Evolutionary conservation across 1,140 invertebrate genomes (phyloP).

Genomic region (Macrosteles quadrilineatus): DNA sequence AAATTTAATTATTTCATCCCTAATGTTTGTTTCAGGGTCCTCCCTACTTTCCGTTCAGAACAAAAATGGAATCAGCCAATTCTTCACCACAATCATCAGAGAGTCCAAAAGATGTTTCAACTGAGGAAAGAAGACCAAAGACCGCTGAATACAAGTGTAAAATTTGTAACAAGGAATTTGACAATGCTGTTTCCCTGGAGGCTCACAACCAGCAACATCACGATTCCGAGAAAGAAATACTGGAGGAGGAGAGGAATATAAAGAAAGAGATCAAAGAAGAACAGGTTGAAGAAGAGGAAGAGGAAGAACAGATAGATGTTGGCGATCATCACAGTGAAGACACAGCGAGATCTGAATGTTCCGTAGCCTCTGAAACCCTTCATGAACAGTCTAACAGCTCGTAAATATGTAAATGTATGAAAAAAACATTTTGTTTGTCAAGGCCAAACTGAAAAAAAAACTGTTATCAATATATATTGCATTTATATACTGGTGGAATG

Average conservation of each 20-base stretch:
- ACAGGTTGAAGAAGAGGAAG: conserved; percentile 17
- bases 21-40: neutral
- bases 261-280: conserved; percentile 32
- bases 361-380: neutral
- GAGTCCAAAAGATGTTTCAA: neutral
- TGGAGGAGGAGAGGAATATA: neutral
- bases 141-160: neutral
- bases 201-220: conserved; percentile 6
- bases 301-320: conserved; percentile 33
- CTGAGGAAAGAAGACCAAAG: neutral
- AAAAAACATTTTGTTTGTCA: neutral
- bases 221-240: neutral
- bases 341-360: neutral
- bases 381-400: neutral
- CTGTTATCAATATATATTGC: neutral
- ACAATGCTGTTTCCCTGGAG: neutral
- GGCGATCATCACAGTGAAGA: conserved; percentile 25
- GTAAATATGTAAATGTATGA: neutral
- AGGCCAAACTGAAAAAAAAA: neutral
- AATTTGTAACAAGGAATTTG: neutral
- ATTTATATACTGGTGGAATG: neutral
- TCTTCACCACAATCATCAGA: neutral
- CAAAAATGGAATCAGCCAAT: conserved; percentile 6
- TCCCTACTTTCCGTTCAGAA: neutral
- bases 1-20: neutral